phyloP scores from a whole-genome alignment of 2,113 vertebrate genomes.

The Corythornis madagascariensis region DNA sequence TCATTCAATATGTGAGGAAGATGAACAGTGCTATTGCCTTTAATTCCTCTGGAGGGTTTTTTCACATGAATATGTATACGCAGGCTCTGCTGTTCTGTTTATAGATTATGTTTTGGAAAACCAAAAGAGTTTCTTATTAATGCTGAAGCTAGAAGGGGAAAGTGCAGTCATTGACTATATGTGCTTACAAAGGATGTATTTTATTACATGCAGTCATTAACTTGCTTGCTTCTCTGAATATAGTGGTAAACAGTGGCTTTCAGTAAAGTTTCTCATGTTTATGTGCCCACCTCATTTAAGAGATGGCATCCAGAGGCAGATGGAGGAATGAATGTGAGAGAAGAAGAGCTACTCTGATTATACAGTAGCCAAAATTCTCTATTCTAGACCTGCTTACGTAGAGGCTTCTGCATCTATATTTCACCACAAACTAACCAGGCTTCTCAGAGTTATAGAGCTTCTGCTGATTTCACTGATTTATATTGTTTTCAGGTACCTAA shows the following conservation, averaged over 20 bases:
- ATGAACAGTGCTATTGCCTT: constrained; percentile 5
- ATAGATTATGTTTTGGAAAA: constrained; percentile 27
- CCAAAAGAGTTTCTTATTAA: not conserved
- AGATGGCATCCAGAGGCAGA: not conserved
- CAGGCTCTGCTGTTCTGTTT: constrained; percentile 7
- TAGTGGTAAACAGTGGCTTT: not conserved
- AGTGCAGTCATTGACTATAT: not conserved
- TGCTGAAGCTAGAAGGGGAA: not conserved
- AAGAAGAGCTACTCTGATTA: not conserved
- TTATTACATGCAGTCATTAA: not conserved
- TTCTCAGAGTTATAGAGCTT: not conserved
- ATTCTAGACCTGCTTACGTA: not conserved
- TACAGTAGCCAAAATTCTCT: not conserved
- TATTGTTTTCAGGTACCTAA: not conserved
- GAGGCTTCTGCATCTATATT: not conserved
- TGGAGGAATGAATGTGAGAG: not conserved
- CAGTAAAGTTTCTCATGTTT: not conserved
- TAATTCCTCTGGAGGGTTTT: constrained; percentile 41
- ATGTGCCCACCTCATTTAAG: not conserved
- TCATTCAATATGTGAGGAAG: not conserved
- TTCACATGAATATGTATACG: constrained; percentile 27
- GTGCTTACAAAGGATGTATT: not conserved
- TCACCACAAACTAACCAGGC: not conserved
- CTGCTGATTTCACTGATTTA: not conserved
- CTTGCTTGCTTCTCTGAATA: not conserved